Conservation (phyloP, 2,888 invertebrate species). For the Trachelus troglodyta region DNA sequence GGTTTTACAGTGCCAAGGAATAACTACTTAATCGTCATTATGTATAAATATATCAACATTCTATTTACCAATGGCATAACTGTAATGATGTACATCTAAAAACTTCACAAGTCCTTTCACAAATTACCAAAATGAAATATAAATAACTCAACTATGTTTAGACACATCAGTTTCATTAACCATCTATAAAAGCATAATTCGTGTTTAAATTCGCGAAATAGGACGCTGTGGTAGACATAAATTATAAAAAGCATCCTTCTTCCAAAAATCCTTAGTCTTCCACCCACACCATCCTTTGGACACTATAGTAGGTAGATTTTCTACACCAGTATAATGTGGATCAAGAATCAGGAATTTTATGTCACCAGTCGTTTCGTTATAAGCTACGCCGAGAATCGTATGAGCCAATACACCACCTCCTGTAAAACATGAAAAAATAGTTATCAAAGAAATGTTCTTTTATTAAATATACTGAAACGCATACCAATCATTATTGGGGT, state of each 20-base stretch:
- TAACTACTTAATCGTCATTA: background rate
- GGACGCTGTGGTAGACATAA: slow-evolving; percentile 90
- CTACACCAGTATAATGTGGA: slow-evolving; percentile 95
- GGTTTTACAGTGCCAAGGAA: background rate
- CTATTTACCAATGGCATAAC: background rate
- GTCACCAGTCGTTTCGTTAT: slow-evolving; percentile 82
- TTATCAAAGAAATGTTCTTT: background rate
- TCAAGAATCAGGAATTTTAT: slow-evolving; percentile 95
- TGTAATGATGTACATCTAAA: background rate
- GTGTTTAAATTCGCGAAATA: slow-evolving; percentile 41
- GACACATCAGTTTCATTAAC: background rate
- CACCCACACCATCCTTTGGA: slow-evolving; percentile 97
- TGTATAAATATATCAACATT: background rate
- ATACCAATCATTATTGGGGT: slow-evolving; percentile 98
- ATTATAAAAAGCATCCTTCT: slow-evolving; percentile 94
- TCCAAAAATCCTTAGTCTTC: slow-evolving; percentile 96
- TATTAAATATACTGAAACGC: slow-evolving; percentile 27
- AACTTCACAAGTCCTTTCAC: background rate
- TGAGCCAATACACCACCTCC: slow-evolving; percentile 98
- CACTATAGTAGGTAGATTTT: slow-evolving; percentile 80
- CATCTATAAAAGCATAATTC: background rate
- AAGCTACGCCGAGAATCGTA: slow-evolving; percentile 95
- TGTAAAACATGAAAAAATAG: slow-evolving; percentile 52
- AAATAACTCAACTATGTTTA: background rate
- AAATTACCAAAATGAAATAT: background rate